phyloP scores from a whole-genome alignment of 2,888 invertebrate species.

The Actias luna region DNA sequence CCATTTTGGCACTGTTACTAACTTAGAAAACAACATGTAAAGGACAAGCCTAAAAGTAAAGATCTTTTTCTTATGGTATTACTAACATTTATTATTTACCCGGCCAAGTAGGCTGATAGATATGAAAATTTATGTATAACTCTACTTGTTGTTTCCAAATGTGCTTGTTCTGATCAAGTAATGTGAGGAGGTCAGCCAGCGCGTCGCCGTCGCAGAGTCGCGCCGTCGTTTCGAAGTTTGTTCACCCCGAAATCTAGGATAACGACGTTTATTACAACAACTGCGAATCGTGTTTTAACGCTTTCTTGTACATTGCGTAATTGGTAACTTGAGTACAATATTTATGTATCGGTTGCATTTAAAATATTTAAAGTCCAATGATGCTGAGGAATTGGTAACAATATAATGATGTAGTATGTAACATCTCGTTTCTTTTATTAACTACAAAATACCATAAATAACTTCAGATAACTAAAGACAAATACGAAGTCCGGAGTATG shows the following conservation, averaged over 20 bases:
- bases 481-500: no score
- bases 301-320: constrained; percentile 53
- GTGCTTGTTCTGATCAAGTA: constrained; percentile 48
- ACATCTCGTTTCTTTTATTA: no score
- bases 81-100: background rate
- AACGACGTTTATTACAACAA: constrained; percentile 71
- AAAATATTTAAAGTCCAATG: background rate
- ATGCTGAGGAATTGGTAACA: background rate
- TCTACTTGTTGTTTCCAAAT: constrained; percentile 30
- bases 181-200: constrained; percentile 53
- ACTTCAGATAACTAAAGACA: no score
- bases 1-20: background rate
- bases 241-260: constrained; percentile 74
- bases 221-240: constrained; percentile 61
- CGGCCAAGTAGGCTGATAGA: constrained; percentile 13
- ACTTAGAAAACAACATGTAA: background rate
- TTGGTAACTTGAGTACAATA: background rate
- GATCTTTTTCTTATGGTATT: background rate
- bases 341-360: background rate
- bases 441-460: no score
- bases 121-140: constrained; percentile 32
- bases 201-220: constrained; percentile 56
- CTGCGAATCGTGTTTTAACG: constrained; percentile 52
- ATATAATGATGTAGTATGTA: no score
- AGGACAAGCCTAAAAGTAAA: background rate